Base-by-base conservation (phyloP, 2,113 vertebrate genomes). In the Dipodomys spectabilis region DNA sequence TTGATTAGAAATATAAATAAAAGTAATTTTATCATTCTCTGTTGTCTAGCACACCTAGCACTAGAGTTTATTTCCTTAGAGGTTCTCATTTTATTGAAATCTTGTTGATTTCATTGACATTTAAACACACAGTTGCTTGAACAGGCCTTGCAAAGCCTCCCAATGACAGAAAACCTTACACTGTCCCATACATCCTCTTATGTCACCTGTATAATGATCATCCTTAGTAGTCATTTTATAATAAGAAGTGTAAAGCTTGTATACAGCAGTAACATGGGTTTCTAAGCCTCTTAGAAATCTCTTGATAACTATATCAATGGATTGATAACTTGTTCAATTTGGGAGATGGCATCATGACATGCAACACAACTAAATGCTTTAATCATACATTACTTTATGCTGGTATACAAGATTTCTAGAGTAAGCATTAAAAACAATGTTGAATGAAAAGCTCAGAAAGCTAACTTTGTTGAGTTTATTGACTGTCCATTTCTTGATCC, bases 1-100 rank as follows among this genome's bases (percentile, higher is more conserved):
- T 82, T 90, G 27, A 92, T 86, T 94, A 44, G 23, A 80, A 91
- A 82, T 93, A 30, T 62, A 94, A 90, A 86, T 67, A 85, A 90
- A 93, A 79, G 30, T 18, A 82, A 68, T 82, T 60, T 77, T 90
- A 12, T 82, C 27, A 85, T 35, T 92, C 49, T 78, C 19, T 77
- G 7, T n/a, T 80, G 45, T 71, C 60, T 20, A 82, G 7, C 81
- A 67, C 19, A 62, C 5, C 19, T 45, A 64, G 35, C 69, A 73
- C 45, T 67, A 69, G 23, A 88, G 15, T 22, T 68, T 77, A 27
- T 35, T 57, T 88, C 65, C 28, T 91, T 7, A 75, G 82, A 86
- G 28, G 20, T 0, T 67, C 65, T 19, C 16, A 80, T 95, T 94
- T 93, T 90, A 90, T 53, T 82, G n/a, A 91, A 92, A 80, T 92